A percentile compares a stretch with the other conserved stretches of the same genome.
These are phyloP conservation scores for cat (Felis catus) DNA, from an alignment of 2,113 vertebrate species.

Conservation along the genomic window DNA sequence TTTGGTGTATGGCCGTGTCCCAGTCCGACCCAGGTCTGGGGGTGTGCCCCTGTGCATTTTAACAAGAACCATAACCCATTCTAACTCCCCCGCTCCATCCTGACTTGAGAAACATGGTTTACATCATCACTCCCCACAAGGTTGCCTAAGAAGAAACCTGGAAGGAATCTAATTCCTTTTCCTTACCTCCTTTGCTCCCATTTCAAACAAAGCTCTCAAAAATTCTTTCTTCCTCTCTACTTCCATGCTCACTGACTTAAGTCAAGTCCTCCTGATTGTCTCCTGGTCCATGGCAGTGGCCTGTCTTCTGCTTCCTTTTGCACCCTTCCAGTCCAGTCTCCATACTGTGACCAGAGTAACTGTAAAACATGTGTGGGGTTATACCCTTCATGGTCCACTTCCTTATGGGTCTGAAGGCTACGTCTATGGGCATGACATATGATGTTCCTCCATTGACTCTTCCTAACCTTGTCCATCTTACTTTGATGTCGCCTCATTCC, in stretches of 20 bases:
- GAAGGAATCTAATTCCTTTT: background rate
- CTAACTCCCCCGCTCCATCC: background rate
- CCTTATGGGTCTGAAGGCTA: background rate
- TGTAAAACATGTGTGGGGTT: background rate
- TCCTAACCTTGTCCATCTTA: background rate
- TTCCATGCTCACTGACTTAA: background rate
- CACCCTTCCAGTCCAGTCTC: background rate
- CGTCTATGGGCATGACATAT: background rate
- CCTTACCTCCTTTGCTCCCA: background rate
- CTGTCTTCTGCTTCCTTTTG: background rate
- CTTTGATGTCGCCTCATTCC: background rate
- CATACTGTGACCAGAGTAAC: background rate
- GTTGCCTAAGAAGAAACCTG: background rate
- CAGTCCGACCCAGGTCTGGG: background rate
- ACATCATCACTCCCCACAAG: rapidly evolving
- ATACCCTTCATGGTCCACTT: background rate
- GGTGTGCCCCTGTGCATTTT: background rate
- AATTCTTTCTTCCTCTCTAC: background rate
- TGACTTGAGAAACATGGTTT: background rate
- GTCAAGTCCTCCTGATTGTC: background rate
- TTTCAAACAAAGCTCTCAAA: background rate
- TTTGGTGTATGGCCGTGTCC: background rate
- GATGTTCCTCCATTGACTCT: background rate
- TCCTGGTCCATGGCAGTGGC: background rate
- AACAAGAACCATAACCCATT: background rate